Evolutionary conservation across 2,888 invertebrate genomes (phyloP).

Genomic region (Ischnus inquisitorius): DNA sequence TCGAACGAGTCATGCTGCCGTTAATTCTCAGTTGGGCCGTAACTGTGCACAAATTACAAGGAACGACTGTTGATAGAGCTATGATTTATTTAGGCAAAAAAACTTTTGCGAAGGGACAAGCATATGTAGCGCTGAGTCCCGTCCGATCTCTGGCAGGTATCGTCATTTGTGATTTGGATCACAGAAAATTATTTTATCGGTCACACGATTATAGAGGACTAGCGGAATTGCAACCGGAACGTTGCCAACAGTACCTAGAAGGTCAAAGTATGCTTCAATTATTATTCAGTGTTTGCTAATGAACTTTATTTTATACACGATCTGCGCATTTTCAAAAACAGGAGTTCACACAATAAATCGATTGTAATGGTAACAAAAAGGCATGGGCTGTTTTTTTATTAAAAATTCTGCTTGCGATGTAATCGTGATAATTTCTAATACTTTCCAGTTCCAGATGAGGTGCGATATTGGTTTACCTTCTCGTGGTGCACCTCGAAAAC

Average conservation of each 20-base stretch:
- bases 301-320: too few species aligned
- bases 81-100: slow-evolving; percentile 66
- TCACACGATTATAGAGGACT: slow-evolving; percentile 16
- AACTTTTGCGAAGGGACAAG: slow-evolving; percentile 68
- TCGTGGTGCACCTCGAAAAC: slow-evolving; percentile 23
- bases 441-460: neutral
- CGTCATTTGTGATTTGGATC: neutral
- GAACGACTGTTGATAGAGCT: slow-evolving; percentile 58
- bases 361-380: neutral
- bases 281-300: neutral
- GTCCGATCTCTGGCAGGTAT: slow-evolving; percentile 36
- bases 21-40: slow-evolving; percentile 57
- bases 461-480: slow-evolving; percentile 30
- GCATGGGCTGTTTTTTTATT: neutral
- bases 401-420: too few species aligned
- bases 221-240: slow-evolving; percentile 17
- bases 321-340: too few species aligned
- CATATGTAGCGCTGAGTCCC: slow-evolving; percentile 66
- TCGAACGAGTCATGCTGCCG: slow-evolving; percentile 63
- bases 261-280: neutral
- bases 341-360: too few species aligned
- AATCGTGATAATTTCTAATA: too few species aligned
- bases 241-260: too few species aligned
- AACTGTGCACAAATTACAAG: slow-evolving; percentile 66
- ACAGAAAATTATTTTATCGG: slow-evolving; percentile 15